A percentile compares a stretch with the other conserved stretches of the same genome.
These are phyloP conservation scores for Alethe diademata DNA, from an alignment of 2,113 vertebrate genomes.

Conservation along the genomic window DNA sequence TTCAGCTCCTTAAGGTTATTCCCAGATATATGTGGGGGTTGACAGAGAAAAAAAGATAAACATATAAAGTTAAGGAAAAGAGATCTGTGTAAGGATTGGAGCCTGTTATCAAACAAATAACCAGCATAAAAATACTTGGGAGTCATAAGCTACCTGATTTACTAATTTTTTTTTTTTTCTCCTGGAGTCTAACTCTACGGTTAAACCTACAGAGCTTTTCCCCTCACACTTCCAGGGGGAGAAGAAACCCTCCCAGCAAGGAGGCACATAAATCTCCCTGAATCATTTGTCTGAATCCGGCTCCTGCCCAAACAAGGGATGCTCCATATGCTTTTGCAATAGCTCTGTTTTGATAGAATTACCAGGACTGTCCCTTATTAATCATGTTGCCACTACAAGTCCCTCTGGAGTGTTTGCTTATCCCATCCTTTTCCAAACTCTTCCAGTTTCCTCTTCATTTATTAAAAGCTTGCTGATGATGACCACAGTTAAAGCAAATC, in stretches of 20 bases:
- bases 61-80: neutral
- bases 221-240: neutral
- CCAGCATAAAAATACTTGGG: neutral
- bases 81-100: neutral
- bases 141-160: neutral
- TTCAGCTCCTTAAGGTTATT: neutral
- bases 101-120: neutral
- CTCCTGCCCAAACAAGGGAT: neutral
- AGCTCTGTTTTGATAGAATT: conserved; percentile 34
- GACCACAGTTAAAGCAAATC: neutral
- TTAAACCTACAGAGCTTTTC: neutral
- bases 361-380: conserved; percentile 45
- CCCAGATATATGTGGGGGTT: rapidly evolving
- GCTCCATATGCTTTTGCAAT: conserved; percentile 53
- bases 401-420: conserved; percentile 30
- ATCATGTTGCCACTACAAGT: conserved; percentile 49
- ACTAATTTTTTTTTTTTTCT: neutral
- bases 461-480: neutral
- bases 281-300: neutral
- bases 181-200: neutral
- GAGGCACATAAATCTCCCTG: neutral
- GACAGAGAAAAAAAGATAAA: neutral
- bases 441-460: neutral
- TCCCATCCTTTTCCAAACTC: neutral
- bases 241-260: neutral